Evolutionary conservation across 2,797 vertebrate species (phyloP), one percentile per base, ranked within the genome.

Genomic region (Scarus forsteni): DNA sequence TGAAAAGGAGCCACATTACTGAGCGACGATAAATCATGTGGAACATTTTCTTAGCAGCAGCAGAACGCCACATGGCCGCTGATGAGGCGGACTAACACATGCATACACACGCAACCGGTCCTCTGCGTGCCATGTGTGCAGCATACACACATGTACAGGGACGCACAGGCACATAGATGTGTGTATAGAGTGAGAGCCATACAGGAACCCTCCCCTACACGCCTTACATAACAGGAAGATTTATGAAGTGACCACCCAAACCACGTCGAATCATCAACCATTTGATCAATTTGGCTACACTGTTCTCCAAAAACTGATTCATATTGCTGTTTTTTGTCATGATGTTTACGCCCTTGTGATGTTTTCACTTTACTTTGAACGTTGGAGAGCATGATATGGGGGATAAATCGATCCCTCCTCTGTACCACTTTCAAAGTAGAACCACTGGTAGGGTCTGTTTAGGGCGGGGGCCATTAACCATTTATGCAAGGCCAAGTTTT

Each of bases 1-100:
- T 70, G 77, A 83, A 81, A 89, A 79, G 73, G 69, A 75, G 80
- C 84, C 84, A 82, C 69, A 83, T 87, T 80, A 92, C 79, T 18
- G 69, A 82, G 70, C 75, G 72, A 80, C 79, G 84, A 90, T 86
- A 84, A 86, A 81, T 86, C 61, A 80, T 75, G 74, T 75, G 70
- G 78, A 87, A 80, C 50, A 60, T 83, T 88, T 86, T 79, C 73
- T 72, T 58, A 75, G 51, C 52, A 53, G 48, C 75, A 62, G 64
- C 39, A 78, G 35, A 67, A 60, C 75, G 48, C 45, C 77, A 70
- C 60, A 57, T 50, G 51, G 66, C 56, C 18, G 6, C 58, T 75
- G 63, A 74, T 72, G 72, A 64, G 54, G 49, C n/a, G 54, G 42
- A 49, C 72, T 65, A 45, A 55, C 52, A 60, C 68, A 27, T 53